A percentile compares a stretch with the other conserved stretches of the same genome.
These are phyloP conservation scores for Lemur catta DNA, from an alignment of 2,797 vertebrate species.

Conservation along the genomic window DNA sequence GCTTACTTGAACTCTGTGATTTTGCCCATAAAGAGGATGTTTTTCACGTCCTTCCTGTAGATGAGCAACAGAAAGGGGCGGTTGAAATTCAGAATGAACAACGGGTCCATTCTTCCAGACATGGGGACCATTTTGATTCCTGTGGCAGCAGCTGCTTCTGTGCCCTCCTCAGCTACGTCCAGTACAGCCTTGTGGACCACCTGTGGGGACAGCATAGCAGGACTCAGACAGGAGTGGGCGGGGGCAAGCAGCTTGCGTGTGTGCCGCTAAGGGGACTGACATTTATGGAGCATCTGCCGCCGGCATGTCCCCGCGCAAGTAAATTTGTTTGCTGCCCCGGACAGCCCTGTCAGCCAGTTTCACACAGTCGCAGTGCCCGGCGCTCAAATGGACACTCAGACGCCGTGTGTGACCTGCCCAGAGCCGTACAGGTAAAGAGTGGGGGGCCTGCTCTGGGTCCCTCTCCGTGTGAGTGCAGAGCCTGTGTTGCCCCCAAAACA, in stretches of 20 bases:
- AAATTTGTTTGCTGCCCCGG: neutral
- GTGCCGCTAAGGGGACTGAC: accelerated
- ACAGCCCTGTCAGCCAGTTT: accelerated
- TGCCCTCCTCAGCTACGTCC: slow-evolving; percentile 90
- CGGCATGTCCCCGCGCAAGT: accelerated
- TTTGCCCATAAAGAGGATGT: neutral
- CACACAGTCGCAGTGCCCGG: accelerated
- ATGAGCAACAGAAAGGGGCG: neutral
- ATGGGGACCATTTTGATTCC: slow-evolving; percentile 69
- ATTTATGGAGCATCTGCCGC: accelerated
- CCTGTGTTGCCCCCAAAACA: neutral
- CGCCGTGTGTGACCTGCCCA: accelerated
- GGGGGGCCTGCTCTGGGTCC: neutral
- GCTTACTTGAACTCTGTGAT: neutral
- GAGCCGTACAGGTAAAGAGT: neutral
- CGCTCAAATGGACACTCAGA: neutral
- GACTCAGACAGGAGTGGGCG: accelerated
- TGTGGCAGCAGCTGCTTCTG: slow-evolving; percentile 88
- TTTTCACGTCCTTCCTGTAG: accelerated
- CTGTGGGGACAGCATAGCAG: slow-evolving; percentile 76
- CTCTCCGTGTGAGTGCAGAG: neutral
- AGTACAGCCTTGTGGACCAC: slow-evolving; percentile 91
- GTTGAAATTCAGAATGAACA: slow-evolving; percentile 44
- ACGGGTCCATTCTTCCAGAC: slow-evolving; percentile 70
- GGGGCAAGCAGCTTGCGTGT: neutral